phyloP scores from a whole-genome alignment of 2,113 vertebrate species.

The Cinclus cinclus region DNA sequence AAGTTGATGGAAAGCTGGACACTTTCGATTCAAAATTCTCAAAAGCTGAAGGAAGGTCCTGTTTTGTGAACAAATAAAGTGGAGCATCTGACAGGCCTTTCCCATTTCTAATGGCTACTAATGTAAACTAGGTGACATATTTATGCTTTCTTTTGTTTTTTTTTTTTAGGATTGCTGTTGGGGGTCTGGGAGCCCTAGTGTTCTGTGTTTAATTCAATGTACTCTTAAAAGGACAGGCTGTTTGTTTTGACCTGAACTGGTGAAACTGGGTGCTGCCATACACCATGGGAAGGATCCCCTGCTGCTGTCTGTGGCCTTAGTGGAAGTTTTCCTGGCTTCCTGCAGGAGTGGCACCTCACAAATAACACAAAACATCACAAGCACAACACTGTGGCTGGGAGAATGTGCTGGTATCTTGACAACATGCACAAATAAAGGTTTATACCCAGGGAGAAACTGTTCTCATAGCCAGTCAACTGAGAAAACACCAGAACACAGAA shows the following conservation, averaged over 20 bases:
- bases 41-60: neutral
- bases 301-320: neutral
- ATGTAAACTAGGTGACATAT: neutral
- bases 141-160: neutral
- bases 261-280: neutral
- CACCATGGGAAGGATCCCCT: neutral
- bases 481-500: neutral
- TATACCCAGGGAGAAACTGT: neutral
- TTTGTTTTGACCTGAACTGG: neutral
- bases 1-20: neutral
- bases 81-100: neutral
- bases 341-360: neutral
- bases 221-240: neutral
- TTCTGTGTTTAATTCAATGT: neutral
- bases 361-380: accelerated
- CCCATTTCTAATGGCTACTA: neutral
- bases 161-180: neutral
- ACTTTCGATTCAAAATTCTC: neutral
- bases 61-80: neutral
- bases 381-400: neutral
- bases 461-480: neutral
- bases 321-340: neutral
- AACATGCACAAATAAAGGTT: neutral
- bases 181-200: neutral
- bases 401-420: neutral